Conservation (phyloP, 2,113 vertebrate genomes). For the Tetrao urogallus region DNA sequence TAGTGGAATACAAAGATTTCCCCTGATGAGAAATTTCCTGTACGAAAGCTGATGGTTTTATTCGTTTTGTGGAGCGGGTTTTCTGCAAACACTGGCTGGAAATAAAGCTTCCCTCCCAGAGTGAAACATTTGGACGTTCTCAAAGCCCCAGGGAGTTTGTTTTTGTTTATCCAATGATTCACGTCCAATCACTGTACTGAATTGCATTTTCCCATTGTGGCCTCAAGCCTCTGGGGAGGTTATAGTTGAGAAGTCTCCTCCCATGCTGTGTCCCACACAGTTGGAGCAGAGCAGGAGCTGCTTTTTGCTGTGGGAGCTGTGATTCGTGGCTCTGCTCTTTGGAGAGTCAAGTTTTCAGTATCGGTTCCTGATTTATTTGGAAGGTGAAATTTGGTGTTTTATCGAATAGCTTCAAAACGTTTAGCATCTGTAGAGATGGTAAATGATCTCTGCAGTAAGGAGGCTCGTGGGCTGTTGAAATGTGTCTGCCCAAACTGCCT, state of each 20-base stretch:
- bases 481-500: background rate
- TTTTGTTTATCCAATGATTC: slow-evolving; percentile 28
- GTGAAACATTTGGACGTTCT: background rate
- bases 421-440: background rate
- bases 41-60: background rate
- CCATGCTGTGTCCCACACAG: background rate
- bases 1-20: background rate
- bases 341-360: background rate
- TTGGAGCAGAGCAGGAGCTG: background rate
- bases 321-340: background rate
- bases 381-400: background rate
- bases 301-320: background rate
- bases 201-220: slow-evolving; percentile 34
- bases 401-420: background rate
- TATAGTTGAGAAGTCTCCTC: background rate
- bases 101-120: background rate
- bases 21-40: background rate
- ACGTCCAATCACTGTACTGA: background rate
- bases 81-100: background rate
- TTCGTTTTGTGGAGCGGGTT: background rate
- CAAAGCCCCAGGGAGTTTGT: background rate
- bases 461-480: background rate
- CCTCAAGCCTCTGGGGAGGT: background rate
- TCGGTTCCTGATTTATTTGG: background rate
- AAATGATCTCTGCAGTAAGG: background rate